phyloP scores from a whole-genome alignment of 2,888 invertebrate genomes.

The Drosophila paranaensis region DNA sequence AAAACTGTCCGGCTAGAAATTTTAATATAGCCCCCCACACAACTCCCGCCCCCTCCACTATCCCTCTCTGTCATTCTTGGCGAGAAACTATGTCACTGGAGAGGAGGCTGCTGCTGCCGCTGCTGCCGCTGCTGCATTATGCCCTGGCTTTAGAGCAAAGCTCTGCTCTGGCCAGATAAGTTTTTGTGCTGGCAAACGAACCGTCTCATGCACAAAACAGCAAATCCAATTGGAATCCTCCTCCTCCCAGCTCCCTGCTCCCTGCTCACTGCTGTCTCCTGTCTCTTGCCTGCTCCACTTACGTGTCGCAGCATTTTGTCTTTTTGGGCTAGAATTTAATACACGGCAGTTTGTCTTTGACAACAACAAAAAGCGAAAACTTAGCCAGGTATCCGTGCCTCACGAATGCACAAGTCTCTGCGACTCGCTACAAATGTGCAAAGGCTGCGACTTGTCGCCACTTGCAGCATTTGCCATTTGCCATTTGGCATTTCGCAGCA shows the following conservation, averaged over 20 bases:
- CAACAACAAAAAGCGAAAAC: slow-evolving; percentile 45
- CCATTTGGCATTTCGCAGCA: slow-evolving; percentile 29
- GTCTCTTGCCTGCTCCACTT: slow-evolving; percentile 32
- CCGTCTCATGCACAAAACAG: slow-evolving; percentile 48
- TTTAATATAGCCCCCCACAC: slow-evolving; percentile 67
- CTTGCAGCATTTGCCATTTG: slow-evolving; percentile 54
- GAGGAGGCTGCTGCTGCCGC: slow-evolving; percentile 1
- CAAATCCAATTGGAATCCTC: slow-evolving; percentile 64
- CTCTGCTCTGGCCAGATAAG: slow-evolving; percentile 47
- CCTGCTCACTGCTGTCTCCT: background rate
- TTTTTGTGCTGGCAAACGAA: slow-evolving; percentile 62
- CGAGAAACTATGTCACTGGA: slow-evolving; percentile 67
- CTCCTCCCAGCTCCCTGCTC: background rate
- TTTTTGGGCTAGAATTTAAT: slow-evolving; percentile 77
- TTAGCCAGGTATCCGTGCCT: slow-evolving; percentile 40
- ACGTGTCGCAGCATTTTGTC: slow-evolving; percentile 75
- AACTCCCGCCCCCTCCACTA: slow-evolving; percentile 1
- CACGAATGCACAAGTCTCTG: slow-evolving; percentile 21
- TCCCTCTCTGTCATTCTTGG: slow-evolving; percentile 11
- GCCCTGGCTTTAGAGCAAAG: slow-evolving; percentile 39
- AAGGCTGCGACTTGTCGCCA: slow-evolving; percentile 75
- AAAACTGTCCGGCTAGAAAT: slow-evolving; percentile 73
- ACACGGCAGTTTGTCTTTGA: slow-evolving; percentile 78
- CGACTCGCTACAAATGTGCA: slow-evolving; percentile 62
- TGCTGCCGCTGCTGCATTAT: slow-evolving; percentile 33